Evolutionary conservation across 2,113 vertebrate species (phyloP), one percentile per base, ranked within the genome.

Genomic region (Labeo rohita): DNA sequence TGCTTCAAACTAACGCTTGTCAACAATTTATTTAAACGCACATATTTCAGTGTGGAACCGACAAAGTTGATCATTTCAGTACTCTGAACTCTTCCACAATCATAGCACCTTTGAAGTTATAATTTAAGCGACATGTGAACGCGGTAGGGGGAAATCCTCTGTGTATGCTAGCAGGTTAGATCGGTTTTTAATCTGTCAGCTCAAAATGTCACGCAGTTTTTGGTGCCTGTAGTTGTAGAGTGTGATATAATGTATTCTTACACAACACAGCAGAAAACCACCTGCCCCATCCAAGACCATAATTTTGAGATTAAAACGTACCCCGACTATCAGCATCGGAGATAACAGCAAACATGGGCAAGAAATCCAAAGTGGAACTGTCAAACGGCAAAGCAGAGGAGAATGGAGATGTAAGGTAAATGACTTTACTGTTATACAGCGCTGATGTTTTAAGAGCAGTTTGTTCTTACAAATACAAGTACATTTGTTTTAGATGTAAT

Each of bases 351-450:
- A 85, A 36, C 49, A 90, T 90, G 89, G 89, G 74, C 47, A 90
- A 87, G 73, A 81, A 90, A 21, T 50, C 50, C 43, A 47, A 87
- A 5, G 0, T 59, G 1, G 59, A 81, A 16, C 1, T 4, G 6
- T 80, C 84, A 34, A 66, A 68, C 28, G 34, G 4, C 7, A 85
- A 85, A 68, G 36, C 18, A 3, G 82, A 65, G 8, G 77, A 85
- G 72, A 90, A 87, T 72, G 89, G 87, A 70, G 85, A 87, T 52
- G 0, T 80, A 50, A 89, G 89, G 87, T 88, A 56, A 70, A 70
- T 80, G 0, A 12, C 47, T 47, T 34, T 34, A 36, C 11, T 45
- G 4, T 82, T 12, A 13, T 39, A 56, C 49, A 39, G 43, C 11
- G 3, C 2, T 34, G n/a, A 49, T 61, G 18, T 45, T 73, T 73